Conservation (phyloP, 1,140 invertebrate genomes). For the Psix sp. region DNA sequence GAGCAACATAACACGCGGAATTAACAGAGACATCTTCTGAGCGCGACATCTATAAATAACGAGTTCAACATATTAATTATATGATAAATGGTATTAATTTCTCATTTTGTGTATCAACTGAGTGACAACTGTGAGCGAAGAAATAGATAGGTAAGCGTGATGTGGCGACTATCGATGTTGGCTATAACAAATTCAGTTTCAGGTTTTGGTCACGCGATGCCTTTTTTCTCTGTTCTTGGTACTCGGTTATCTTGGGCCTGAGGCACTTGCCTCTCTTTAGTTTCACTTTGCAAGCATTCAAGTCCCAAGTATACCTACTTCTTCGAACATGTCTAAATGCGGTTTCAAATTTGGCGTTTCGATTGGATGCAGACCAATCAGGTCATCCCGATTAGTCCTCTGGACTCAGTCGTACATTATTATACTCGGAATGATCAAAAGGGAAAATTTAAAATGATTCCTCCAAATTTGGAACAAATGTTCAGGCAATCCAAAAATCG, state of each 20-base stretch:
- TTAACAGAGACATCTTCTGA: too few species aligned
- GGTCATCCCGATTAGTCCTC: not conserved
- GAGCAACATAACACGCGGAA: too few species aligned
- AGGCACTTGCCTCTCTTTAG: slow-evolving; percentile 51
- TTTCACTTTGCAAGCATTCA: slow-evolving; percentile 44
- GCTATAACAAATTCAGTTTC: slow-evolving; percentile 64
- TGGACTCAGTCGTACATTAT: too few species aligned
- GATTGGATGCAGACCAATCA: slow-evolving; percentile 1
- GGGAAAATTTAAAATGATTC: too few species aligned
- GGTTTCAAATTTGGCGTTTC: slow-evolving; percentile 24
- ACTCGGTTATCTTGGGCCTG: slow-evolving; percentile 65
- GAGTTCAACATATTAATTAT: slow-evolving; percentile 7
- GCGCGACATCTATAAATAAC: not conserved
- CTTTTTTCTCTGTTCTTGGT: slow-evolving; percentile 66
- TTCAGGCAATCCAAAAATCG: too few species aligned
- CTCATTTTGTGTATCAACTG: slow-evolving; percentile 27
- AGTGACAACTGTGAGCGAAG: not conserved
- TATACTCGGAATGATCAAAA: too few species aligned
- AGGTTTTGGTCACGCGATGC: slow-evolving; percentile 66
- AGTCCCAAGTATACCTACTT: slow-evolving; percentile 40
- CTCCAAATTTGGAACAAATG: too few species aligned
- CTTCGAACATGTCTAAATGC: slow-evolving; percentile 20
- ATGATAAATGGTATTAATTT: slow-evolving; percentile 37
- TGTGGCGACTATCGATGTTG: slow-evolving; percentile 55
- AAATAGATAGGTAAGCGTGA: slow-evolving; percentile 55